These are phyloP conservation scores for Mustela lutreola DNA, from an alignment of 2,113 vertebrate species.

Conservation along the genomic window DNA sequence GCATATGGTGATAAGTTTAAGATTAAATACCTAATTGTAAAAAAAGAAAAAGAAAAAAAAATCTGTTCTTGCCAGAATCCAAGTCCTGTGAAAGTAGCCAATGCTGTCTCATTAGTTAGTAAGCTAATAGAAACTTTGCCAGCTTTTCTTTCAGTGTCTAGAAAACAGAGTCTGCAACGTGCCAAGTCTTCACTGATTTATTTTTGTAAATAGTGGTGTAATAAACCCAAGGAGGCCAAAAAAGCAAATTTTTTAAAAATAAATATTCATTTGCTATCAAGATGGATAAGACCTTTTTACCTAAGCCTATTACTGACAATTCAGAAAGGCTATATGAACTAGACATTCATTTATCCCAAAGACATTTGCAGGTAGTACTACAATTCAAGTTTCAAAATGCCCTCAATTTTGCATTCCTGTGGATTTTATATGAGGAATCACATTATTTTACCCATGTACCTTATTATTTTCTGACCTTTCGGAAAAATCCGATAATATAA, in stretches of 20 bases:
- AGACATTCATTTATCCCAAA: constrained; percentile 51
- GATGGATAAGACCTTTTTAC: constrained; percentile 72
- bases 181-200: constrained; percentile 70
- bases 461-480: constrained; percentile 67
- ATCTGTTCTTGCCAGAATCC: constrained; percentile 65
- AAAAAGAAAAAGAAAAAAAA: background rate
- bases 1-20: constrained; percentile 54
- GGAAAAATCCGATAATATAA: constrained; percentile 60
- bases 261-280: constrained; percentile 69
- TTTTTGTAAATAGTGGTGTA: constrained; percentile 62
- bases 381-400: background rate
- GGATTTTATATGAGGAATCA: constrained; percentile 28
- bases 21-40: constrained; percentile 56
- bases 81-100: constrained; percentile 54
- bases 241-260: constrained; percentile 65
- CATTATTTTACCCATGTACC: constrained; percentile 43
- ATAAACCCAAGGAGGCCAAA: constrained; percentile 71
- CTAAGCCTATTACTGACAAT: constrained; percentile 57
- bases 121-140: constrained; percentile 66
- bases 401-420: background rate
- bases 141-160: constrained; percentile 52
- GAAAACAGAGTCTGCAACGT: constrained; percentile 70
- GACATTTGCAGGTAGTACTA: background rate
- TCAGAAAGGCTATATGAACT: constrained; percentile 1
- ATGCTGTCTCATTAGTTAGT: constrained; percentile 61